Conservation (phyloP, 92 coral and sea anemone genomes). For the Virgularia gustaviana region DNA sequence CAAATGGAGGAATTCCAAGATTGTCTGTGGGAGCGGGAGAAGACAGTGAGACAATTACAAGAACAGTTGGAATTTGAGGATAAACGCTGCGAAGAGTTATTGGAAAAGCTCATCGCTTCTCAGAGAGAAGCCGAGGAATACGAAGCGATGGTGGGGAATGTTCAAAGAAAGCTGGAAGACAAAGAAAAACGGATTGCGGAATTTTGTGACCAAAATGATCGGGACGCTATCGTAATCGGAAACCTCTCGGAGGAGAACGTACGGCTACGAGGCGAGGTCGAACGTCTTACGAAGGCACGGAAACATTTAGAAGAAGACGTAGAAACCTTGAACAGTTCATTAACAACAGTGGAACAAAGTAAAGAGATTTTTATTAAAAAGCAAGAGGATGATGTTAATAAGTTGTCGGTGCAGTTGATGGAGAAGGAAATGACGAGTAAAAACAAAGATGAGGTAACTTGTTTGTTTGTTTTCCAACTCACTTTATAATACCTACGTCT, state of each 20-base stretch:
- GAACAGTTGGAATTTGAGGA: slow-evolving; percentile 31
- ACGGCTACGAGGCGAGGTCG: not conserved
- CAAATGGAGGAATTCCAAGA: slow-evolving; percentile 20
- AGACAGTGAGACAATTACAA: slow-evolving; percentile 7
- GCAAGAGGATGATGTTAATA: not conserved
- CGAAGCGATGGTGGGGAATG: not conserved
- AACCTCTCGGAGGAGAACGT: slow-evolving; percentile 24
- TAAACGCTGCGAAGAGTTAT: slow-evolving; percentile 26
- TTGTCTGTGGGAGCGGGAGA: slow-evolving; percentile 33
- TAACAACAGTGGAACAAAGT: not conserved
- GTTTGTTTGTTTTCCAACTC: not conserved
- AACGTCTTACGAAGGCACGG: not conserved
- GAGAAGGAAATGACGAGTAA: slow-evolving; percentile 13
- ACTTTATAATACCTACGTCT: too few species aligned
- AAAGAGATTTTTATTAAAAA: slow-evolving; percentile 3
- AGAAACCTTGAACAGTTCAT: slow-evolving; percentile 1
- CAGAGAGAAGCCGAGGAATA: slow-evolving; percentile 25
- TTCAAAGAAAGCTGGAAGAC: slow-evolving; percentile 1
- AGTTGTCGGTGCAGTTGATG: not conserved
- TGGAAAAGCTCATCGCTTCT: slow-evolving; percentile 25
- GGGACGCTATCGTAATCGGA: slow-evolving; percentile 12
- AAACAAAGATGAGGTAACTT: slow-evolving; percentile 6
- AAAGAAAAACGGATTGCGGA: slow-evolving; percentile 17
- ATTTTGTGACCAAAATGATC: slow-evolving; percentile 29
- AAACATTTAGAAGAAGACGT: slow-evolving; percentile 7